These are phyloP conservation scores for Trachymyrmex cornetzi DNA, from an alignment of 1,140 invertebrate species.

Conservation along the genomic window DNA sequence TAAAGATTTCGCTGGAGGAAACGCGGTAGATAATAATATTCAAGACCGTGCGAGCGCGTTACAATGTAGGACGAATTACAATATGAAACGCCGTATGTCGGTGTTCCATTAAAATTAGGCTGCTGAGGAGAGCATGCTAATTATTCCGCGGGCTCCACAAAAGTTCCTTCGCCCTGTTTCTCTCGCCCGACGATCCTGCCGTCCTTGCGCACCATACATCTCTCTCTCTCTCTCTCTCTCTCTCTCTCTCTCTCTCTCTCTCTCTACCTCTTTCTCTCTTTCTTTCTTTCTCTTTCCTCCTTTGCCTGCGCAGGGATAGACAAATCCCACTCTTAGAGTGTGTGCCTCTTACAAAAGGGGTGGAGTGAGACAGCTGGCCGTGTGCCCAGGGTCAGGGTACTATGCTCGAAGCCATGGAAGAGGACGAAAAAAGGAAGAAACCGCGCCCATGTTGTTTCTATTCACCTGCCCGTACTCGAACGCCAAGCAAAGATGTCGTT, in stretches of 20 bases:
- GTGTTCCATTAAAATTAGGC: slow-evolving; percentile 63
- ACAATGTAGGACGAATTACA: slow-evolving; percentile 63
- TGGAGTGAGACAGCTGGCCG: slow-evolving; percentile 77
- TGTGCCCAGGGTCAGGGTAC: slow-evolving; percentile 78
- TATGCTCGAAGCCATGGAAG: slow-evolving; percentile 61
- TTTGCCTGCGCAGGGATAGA: slow-evolving; percentile 66
- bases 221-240: slow-evolving; percentile 52
- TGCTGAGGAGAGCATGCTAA: slow-evolving; percentile 64
- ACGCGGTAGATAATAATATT: slow-evolving; percentile 60
- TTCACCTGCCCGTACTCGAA: slow-evolving; percentile 74
- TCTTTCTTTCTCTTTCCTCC: slow-evolving; percentile 16
- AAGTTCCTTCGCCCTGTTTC: slow-evolving; percentile 63
- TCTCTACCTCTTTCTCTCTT: slow-evolving; percentile 55
- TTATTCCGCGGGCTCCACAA: slow-evolving; percentile 62
- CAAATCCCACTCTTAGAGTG: slow-evolving; percentile 74
- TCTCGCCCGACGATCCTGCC: slow-evolving; percentile 65
- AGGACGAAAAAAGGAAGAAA: slow-evolving; percentile 72
- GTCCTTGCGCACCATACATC: slow-evolving; percentile 54
- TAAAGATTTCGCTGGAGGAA: slow-evolving; percentile 36
- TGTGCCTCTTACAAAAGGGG: slow-evolving; percentile 71
- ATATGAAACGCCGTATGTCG: slow-evolving; percentile 63
- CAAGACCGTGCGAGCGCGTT: slow-evolving; percentile 50
- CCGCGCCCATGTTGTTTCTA: slow-evolving; percentile 74
- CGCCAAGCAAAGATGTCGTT: slow-evolving; percentile 58
- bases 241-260: slow-evolving; percentile 54